These are phyloP conservation scores for Bradypodion ventrale DNA, from an alignment of 2,797 vertebrate genomes.

Conservation along the genomic window DNA sequence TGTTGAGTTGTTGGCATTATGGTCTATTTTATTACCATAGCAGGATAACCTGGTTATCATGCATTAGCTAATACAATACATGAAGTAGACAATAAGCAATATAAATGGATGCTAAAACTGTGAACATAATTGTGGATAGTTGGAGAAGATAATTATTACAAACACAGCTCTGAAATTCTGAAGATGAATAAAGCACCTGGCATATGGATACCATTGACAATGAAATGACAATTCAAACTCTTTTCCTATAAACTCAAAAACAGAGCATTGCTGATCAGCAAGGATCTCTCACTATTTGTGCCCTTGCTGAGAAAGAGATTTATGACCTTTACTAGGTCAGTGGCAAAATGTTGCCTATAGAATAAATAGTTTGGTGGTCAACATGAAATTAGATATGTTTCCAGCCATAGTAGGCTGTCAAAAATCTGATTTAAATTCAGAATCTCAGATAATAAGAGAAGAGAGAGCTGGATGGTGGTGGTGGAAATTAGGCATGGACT, in stretches of 20 bases:
- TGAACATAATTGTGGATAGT: background rate
- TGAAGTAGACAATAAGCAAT: background rate
- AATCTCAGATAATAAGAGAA: constrained; percentile 50
- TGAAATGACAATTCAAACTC: constrained; percentile 36
- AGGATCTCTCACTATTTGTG: constrained; percentile 55
- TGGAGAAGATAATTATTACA: background rate
- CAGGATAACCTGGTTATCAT: too few species aligned
- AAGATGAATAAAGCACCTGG: background rate
- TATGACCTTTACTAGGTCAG: constrained; percentile 66
- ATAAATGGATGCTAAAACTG: background rate
- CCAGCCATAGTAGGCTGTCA: constrained; percentile 55
- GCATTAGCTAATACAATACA: too few species aligned
- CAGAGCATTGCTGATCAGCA: constrained; percentile 51
- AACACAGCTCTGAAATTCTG: background rate
- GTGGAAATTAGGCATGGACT: background rate
- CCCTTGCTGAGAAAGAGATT: constrained; percentile 67
- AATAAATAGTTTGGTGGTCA: constrained; percentile 60
- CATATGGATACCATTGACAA: constrained; percentile 47
- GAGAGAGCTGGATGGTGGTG: too few species aligned
- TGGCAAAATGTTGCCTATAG: constrained; percentile 55
- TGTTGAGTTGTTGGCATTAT: too few species aligned
- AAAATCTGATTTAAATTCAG: constrained; percentile 61
- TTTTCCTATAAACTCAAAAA: constrained; percentile 47
- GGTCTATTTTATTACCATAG: too few species aligned
- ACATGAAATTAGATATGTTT: constrained; percentile 64